Evolutionary conservation across 2,113 vertebrate species (phyloP).

Genomic region (Thamnophis sirtalis): DNA sequence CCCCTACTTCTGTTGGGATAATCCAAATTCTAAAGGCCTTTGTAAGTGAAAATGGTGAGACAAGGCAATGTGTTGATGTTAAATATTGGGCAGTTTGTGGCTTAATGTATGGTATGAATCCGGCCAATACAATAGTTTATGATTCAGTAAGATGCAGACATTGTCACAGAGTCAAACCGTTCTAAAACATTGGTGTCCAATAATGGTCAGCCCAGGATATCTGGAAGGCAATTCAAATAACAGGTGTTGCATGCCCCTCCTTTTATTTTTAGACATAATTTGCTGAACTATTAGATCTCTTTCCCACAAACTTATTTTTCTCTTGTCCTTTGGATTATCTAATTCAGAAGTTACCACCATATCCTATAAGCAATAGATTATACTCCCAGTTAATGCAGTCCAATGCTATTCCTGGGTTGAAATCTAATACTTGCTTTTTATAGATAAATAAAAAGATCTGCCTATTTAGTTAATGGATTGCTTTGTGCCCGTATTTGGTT

Average conservation of each 20-base stretch:
- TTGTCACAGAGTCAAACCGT: background rate
- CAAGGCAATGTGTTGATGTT: background rate
- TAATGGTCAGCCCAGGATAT: background rate
- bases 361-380: background rate
- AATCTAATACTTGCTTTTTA: background rate
- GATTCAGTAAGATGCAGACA: background rate
- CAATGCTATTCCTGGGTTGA: background rate
- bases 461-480: background rate
- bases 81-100: background rate
- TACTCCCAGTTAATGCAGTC: background rate
- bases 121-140: background rate
- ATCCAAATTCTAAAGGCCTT: background rate
- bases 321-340: background rate
- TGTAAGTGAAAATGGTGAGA: background rate
- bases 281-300: background rate
- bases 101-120: background rate
- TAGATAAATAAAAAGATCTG: background rate
- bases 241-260: background rate
- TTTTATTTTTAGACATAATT: background rate
- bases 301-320: background rate
- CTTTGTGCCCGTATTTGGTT: background rate
- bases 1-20: background rate
- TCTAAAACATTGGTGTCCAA: background rate
- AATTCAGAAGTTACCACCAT: background rate
- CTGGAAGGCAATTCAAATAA: background rate